Evolutionary conservation across 2,113 vertebrate species (phyloP).

Genomic region (Suricata suricatta): DNA sequence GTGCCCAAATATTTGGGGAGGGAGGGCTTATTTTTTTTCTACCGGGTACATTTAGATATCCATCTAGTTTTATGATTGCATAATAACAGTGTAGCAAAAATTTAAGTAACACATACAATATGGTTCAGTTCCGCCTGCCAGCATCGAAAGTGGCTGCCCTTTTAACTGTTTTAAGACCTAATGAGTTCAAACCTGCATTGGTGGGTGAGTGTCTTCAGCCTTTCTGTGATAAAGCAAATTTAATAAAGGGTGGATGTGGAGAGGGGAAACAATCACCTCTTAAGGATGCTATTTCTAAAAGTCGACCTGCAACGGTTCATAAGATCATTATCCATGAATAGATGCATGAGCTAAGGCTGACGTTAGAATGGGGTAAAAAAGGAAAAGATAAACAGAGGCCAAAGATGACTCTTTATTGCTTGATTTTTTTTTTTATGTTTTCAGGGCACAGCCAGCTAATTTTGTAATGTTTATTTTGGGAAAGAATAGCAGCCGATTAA

Average conservation of each 20-base stretch:
- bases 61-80: slow-evolving; percentile 21
- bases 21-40: background rate
- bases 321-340: slow-evolving; percentile 72
- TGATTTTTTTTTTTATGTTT: slow-evolving; percentile 63
- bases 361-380: slow-evolving; percentile 36
- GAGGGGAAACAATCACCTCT: slow-evolving; percentile 62
- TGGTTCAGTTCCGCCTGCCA: background rate
- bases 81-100: background rate
- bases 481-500: slow-evolving; percentile 68
- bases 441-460: slow-evolving; percentile 68
- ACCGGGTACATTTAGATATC: background rate
- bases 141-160: background rate
- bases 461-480: slow-evolving; percentile 45
- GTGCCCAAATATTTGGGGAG: background rate
- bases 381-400: slow-evolving; percentile 63
- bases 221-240: slow-evolving; percentile 63
- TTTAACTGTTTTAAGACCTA: slow-evolving; percentile 21
- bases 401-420: slow-evolving; percentile 71
- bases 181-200: background rate
- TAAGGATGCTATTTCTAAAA: slow-evolving; percentile 60
- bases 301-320: slow-evolving; percentile 43
- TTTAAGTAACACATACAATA: background rate
- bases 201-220: background rate
- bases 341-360: slow-evolving; percentile 66
- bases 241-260: slow-evolving; percentile 32